Conservation (phyloP, 2,113 vertebrate species). For the Gymnocephalus cernua region DNA sequence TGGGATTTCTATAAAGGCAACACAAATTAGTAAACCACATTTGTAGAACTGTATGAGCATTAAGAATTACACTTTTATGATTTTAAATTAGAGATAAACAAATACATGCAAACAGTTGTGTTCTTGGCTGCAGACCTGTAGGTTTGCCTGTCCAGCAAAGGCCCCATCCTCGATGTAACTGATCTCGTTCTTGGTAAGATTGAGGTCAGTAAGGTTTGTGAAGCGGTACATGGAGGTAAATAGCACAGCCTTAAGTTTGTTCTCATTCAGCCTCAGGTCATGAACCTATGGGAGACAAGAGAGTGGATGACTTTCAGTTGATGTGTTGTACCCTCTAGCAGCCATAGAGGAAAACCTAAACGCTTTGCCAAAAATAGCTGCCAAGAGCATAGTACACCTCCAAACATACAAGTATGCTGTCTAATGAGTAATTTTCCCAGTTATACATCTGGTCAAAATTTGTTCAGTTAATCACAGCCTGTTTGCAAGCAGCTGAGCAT, state of each 20-base stretch:
- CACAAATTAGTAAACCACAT: background rate
- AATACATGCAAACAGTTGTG: background rate
- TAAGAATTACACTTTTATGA: background rate
- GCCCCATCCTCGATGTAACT: constrained; percentile 98
- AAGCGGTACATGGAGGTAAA: constrained; percentile 96
- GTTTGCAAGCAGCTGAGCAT: constrained; percentile 19
- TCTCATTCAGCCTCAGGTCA: constrained; percentile 96
- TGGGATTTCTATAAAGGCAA: background rate
- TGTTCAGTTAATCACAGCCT: constrained; percentile 7
- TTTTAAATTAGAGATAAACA: background rate
- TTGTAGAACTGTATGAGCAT: background rate
- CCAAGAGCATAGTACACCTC: background rate
- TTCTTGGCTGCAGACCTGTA: constrained; percentile 82
- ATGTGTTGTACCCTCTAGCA: background rate
- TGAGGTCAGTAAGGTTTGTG: constrained; percentile 97
- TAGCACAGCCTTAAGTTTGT: constrained; percentile 96
- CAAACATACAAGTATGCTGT: background rate
- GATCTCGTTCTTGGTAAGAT: constrained; percentile 99
- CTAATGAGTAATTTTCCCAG: constrained; percentile 15
- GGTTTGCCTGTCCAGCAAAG: constrained; percentile 94
- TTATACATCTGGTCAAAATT: background rate
- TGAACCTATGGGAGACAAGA: constrained; percentile 82
- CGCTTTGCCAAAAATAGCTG: constrained; percentile 4
- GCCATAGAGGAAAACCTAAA: background rate
- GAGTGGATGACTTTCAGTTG: background rate